A percentile compares a stretch with the other conserved stretches of the same genome.
These are phyloP conservation scores for Sinohyriopsis cumingii DNA, from an alignment of 2,888 invertebrate genomes.

Conservation along the genomic window DNA sequence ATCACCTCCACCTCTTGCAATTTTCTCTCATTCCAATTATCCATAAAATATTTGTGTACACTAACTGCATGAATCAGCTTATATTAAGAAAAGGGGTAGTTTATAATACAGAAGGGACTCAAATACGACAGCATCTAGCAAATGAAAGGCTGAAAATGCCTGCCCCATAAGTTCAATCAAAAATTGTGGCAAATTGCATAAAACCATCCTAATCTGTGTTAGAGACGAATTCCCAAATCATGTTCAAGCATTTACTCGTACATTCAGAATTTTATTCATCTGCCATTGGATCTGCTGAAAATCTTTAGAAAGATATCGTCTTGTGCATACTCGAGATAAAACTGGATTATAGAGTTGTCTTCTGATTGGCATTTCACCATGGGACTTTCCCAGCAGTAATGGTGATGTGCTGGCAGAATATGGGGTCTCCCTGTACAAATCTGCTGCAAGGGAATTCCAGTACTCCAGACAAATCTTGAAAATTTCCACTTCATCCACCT, in stretches of 20 bases:
- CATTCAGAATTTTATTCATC: neutral
- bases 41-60: too few species aligned
- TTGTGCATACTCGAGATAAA: slow-evolving; percentile 66
- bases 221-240: neutral
- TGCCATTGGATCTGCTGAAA: neutral
- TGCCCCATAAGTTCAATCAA: too few species aligned
- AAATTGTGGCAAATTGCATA: neutral
- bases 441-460: slow-evolving; percentile 95
- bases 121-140: too few species aligned
- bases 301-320: slow-evolving; percentile 1
- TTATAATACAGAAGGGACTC: too few species aligned
- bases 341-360: slow-evolving; percentile 72
- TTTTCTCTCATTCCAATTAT: too few species aligned
- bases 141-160: too few species aligned
- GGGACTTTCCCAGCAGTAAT: slow-evolving; percentile 63
- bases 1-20: too few species aligned
- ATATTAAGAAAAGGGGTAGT: too few species aligned
- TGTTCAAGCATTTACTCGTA: neutral
- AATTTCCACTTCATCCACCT: slow-evolving; percentile 99
- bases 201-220: neutral
- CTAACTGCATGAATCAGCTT: too few species aligned
- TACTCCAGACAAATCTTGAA: slow-evolving; percentile 99
- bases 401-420: slow-evolving; percentile 75
- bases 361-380: slow-evolving; percentile 67
- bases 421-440: slow-evolving; percentile 91